Evolutionary conservation across 2,888 invertebrate species (phyloP).

Genomic region (Galeopsomyia nigrocyanea): DNA sequence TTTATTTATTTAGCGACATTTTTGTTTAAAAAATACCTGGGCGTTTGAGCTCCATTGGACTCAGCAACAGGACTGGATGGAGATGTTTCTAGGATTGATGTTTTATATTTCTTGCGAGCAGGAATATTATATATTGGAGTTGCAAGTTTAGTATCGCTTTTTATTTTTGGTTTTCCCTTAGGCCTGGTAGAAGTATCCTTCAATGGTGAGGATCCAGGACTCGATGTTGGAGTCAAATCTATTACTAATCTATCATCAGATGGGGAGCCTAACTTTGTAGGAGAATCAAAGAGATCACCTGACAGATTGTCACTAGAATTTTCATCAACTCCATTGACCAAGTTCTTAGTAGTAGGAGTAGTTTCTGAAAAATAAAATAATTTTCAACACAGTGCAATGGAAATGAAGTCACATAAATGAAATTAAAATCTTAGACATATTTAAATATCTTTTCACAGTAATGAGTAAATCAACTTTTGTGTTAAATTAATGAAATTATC

Average conservation of each 20-base stretch:
- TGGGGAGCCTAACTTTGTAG: slow-evolving; percentile 1
- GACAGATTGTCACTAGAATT: not conserved
- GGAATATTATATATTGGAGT: slow-evolving; percentile 35
- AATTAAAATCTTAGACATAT: too few species aligned
- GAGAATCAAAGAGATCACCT: not conserved
- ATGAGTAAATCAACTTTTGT: too few species aligned
- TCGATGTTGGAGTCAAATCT: not conserved
- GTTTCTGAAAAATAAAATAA: too few species aligned
- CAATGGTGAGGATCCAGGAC: not conserved
- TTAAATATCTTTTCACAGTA: too few species aligned
- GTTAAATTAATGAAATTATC: too few species aligned
- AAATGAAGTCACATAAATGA: too few species aligned
- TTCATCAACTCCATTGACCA: too few species aligned
- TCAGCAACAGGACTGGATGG: not conserved
- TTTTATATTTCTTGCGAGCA: not conserved
- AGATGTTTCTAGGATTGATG: too few species aligned
- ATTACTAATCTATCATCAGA: not conserved
- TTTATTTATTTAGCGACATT: too few species aligned
- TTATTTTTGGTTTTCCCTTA: slow-evolving; percentile 41
- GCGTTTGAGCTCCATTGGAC: not conserved
- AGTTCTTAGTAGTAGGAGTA: too few species aligned
- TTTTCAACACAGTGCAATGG: too few species aligned
- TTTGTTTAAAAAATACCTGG: not conserved
- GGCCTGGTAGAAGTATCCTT: not conserved
- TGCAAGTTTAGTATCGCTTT: slow-evolving; percentile 45